phyloP scores from a whole-genome alignment of 1,140 invertebrate genomes.

The Triops longicaudatus region DNA sequence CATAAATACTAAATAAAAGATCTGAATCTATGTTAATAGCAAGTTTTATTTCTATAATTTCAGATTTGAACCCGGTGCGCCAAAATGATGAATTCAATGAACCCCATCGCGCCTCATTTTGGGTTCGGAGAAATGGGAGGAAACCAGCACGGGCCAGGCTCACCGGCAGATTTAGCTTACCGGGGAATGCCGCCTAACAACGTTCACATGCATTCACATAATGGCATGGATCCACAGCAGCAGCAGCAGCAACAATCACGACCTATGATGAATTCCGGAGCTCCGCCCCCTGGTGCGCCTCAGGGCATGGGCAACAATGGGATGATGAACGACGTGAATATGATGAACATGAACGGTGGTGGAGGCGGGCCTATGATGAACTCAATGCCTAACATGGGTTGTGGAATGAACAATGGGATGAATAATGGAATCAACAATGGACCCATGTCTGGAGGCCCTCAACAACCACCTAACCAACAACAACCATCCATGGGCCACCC shows the following conservation, averaged over 20 bases:
- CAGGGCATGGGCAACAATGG: not conserved
- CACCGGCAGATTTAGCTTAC: slow-evolving; percentile 9
- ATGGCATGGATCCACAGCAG: slow-evolving; percentile 19
- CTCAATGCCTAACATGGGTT: not conserved
- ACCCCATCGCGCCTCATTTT: slow-evolving; percentile 27
- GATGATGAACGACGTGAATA: not conserved
- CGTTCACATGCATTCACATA: slow-evolving; percentile 12
- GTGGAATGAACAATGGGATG: not conserved
- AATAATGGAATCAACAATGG: not conserved
- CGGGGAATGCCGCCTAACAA: not conserved
- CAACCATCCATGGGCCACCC: slow-evolving; percentile 9
- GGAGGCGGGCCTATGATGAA: not conserved
- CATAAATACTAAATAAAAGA: not conserved
- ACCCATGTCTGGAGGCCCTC: not conserved
- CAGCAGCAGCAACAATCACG: slow-evolving; percentile 16
- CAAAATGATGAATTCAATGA: slow-evolving; percentile 29
- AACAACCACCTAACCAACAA: slow-evolving; percentile 16
- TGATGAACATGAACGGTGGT: not conserved
- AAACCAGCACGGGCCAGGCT: slow-evolving; percentile 23
- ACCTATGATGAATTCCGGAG: not conserved
- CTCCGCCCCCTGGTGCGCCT: not conserved
- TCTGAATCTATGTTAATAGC: not conserved
- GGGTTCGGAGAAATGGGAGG: slow-evolving; percentile 26
- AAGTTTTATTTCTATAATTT: not conserved
- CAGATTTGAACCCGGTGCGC: not conserved